phyloP scores from a whole-genome alignment of 2,888 invertebrate genomes.

The Drosophila prolongata region DNA sequence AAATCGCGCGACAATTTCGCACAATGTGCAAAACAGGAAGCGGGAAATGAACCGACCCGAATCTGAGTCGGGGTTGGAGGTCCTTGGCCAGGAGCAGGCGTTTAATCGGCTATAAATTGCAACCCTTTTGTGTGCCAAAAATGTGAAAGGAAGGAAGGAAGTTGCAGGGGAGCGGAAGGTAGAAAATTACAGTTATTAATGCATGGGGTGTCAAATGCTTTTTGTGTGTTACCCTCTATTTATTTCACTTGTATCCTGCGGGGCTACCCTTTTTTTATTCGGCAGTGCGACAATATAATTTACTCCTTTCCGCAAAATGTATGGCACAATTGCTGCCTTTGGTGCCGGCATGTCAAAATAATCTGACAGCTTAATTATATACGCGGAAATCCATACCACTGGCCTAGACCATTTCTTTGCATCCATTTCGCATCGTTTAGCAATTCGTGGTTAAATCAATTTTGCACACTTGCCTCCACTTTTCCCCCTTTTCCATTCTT shows the following conservation, averaged over 20 bases:
- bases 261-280: constrained; percentile 41
- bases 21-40: constrained; percentile 53
- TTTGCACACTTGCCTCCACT: constrained; percentile 57
- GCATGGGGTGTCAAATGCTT: constrained; percentile 69
- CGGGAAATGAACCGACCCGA: constrained; percentile 18
- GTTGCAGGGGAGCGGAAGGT: constrained; percentile 47
- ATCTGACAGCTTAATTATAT: constrained; percentile 84
- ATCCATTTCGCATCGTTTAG: constrained; percentile 64
- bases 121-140: constrained; percentile 62
- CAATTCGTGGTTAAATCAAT: constrained; percentile 77
- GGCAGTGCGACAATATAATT: constrained; percentile 66
- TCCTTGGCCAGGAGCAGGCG: constrained; percentile 53
- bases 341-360: constrained; percentile 81
- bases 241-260: constrained; percentile 31
- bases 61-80: constrained; percentile 9
- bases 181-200: constrained; percentile 76
- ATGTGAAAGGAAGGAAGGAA: background rate
- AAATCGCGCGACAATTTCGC: constrained; percentile 62
- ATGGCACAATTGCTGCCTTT: constrained; percentile 36
- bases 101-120: constrained; percentile 77
- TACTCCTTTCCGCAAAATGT: constrained; percentile 62
- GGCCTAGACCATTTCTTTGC: constrained; percentile 55
- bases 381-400: constrained; percentile 69
- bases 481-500: background rate
- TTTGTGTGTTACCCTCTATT: constrained; percentile 17